These are phyloP conservation scores for Coluber constrictor DNA, from an alignment of 2,797 vertebrate genomes.

Conservation along the genomic window DNA sequence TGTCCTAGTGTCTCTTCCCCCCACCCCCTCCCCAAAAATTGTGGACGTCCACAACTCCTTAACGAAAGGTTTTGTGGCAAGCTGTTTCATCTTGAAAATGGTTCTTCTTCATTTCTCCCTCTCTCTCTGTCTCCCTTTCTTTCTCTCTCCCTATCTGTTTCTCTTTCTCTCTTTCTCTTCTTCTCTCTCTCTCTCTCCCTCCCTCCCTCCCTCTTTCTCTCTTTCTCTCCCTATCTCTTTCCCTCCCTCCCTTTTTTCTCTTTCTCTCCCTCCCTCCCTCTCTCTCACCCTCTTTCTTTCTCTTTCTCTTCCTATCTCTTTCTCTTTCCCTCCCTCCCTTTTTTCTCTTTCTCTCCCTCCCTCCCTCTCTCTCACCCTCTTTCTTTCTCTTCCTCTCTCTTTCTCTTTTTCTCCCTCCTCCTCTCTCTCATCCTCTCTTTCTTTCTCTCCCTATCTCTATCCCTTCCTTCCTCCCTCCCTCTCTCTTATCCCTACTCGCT, in stretches of 20 bases:
- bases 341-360: too few relatives aligned
- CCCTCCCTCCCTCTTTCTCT: fast-evolving
- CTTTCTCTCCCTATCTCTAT: fast-evolving
- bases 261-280: not conserved
- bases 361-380: fast-evolving
- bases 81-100: not conserved
- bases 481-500: not conserved
- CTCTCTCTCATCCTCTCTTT: fast-evolving
- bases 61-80: not conserved
- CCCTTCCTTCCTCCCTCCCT: too few relatives aligned
- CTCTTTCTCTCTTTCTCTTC: too few relatives aligned
- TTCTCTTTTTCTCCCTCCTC: too few relatives aligned
- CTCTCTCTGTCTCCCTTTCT: not conserved
- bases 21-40: not conserved
- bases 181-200: too few relatives aligned
- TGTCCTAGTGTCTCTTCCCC: not conserved
- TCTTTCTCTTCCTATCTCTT: too few relatives aligned
- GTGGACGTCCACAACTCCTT: not conserved
- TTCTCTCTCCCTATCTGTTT: too few relatives aligned
- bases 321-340: too few relatives aligned
- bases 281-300: not conserved
- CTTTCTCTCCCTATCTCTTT: too few relatives aligned
- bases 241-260: too few relatives aligned
- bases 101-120: not conserved
- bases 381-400: fast-evolving